Conservation (phyloP, 1,140 invertebrate species). For the Cyphomyrmex costatus region DNA sequence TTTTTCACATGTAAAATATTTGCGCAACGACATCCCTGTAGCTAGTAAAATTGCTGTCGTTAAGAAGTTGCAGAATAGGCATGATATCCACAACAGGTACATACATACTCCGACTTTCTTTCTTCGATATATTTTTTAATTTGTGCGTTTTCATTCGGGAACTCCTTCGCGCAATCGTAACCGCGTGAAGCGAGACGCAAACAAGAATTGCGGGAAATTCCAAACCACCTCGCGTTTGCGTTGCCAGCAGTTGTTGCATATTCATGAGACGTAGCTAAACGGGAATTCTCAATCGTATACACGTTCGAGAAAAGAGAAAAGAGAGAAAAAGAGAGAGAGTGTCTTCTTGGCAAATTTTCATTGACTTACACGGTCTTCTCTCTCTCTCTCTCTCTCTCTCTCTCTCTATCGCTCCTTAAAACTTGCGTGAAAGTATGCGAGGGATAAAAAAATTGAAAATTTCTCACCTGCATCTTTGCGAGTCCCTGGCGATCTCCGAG, state of each 20-base stretch:
- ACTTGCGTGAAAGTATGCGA: neutral
- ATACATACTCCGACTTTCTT: too few relatives aligned
- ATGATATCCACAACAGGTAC: too few relatives aligned
- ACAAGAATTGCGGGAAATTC: slow-evolving; percentile 32
- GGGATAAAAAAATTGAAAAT: neutral
- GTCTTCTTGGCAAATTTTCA: neutral
- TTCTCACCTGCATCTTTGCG: slow-evolving; percentile 23
- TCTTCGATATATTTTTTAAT: neutral
- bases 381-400: too few relatives aligned
- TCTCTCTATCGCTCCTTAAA: neutral
- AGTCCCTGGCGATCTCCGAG: neutral
- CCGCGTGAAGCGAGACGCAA: neutral
- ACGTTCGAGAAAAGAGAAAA: neutral
- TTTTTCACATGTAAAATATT: too few relatives aligned
- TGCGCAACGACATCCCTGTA: too few relatives aligned
- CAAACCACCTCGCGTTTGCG: neutral
- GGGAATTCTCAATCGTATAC: neutral
- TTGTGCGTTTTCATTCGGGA: neutral
- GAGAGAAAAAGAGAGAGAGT: neutral
- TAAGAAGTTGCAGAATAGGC: too few relatives aligned
- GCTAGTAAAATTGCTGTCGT: too few relatives aligned
- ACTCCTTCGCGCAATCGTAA: neutral
- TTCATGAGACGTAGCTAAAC: neutral
- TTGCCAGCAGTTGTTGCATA: neutral
- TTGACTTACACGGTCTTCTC: neutral